Percentiles rank a stretch among this genome's conserved stretches.
These are phyloP conservation scores for Siderastrea radians DNA, from an alignment of 92 coral and sea anemone genomes.

Conservation along the genomic window DNA sequence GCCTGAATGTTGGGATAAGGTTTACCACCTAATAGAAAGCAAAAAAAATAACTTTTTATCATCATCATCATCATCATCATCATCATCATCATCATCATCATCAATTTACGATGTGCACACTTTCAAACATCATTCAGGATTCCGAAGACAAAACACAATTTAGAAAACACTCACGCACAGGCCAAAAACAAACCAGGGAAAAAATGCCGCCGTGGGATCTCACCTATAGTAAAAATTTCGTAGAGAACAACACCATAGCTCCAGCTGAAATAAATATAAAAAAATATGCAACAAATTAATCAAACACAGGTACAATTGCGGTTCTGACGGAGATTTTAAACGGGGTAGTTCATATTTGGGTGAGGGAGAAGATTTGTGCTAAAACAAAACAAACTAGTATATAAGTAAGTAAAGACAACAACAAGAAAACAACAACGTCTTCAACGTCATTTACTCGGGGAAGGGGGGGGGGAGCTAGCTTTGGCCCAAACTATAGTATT, in stretches of 20 bases:
- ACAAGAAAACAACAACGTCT: neutral
- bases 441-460: neutral
- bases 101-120: no score
- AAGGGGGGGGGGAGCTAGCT: neutral
- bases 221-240: slow-evolving; percentile 81
- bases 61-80: no score
- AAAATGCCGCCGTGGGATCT: neutral
- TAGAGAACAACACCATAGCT: slow-evolving; percentile 77
- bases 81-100: no score
- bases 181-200: no score
- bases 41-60: no score
- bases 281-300: neutral
- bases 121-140: no score
- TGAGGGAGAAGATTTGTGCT: no score
- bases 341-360: no score
- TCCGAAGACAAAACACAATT: no score
- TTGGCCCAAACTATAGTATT: neutral
- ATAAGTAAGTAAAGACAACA: neutral
- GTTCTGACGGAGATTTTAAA: no score
- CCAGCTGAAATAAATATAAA: slow-evolving; percentile 48
- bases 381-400: no score
- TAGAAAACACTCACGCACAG: no score
- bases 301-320: neutral
- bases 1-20: slow-evolving; percentile 76
- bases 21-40: slow-evolving; percentile 66